Evolutionary conservation across 2,113 vertebrate genomes (phyloP), one percentile per base, ranked within the genome.

Genomic region (Dipodomys stephensi): DNA sequence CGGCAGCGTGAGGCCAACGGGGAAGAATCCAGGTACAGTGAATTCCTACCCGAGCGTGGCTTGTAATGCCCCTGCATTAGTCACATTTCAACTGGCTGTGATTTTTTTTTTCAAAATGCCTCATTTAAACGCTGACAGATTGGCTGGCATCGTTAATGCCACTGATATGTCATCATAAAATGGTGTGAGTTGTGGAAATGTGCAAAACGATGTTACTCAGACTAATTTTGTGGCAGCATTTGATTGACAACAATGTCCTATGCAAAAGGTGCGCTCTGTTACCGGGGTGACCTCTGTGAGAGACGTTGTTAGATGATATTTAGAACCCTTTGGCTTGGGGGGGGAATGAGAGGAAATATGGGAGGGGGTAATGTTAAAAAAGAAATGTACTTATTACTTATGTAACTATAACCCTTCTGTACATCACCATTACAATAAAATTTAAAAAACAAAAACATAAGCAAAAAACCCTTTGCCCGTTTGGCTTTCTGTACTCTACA

Each of bases 91-190:
- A 76, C 94, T 88, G 78, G n/a, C 10, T 57, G 85, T 96, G 92
- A 68, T n/a, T 86, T 96, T 95, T 71, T 71, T 80, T 92, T 23
- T 84, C 81, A 85, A 92, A 12, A 97, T 89, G 97, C 96, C 88
- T 97, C 95, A 88, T 96, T 97, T 96, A 1, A 18, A 97, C 95
- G 86, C 96, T 97, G 96, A 97, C 97, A 98, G 97, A 97, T 97
- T 96, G 96, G 90, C 92, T 97, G 94, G 94, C 95, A 95, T 95
- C 46, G 9, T 72, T 90, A 69, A 96, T 90, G 77, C 95, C 95
- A 96, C 96, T 96, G 97, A 94, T 98, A 90, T 86, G 96, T 95
- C 91, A 96, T 95, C 95, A 94, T 95, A 96, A 97, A 98, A 96
- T 95, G 87, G 95, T 62, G 83, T 82, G 97, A 96, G 80, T 97